Percentiles rank a stretch among this genome's conserved stretches.
Conservation (phyloP, 2,797 vertebrate species). For the Tokudaia tokunoshimensis region DNA sequence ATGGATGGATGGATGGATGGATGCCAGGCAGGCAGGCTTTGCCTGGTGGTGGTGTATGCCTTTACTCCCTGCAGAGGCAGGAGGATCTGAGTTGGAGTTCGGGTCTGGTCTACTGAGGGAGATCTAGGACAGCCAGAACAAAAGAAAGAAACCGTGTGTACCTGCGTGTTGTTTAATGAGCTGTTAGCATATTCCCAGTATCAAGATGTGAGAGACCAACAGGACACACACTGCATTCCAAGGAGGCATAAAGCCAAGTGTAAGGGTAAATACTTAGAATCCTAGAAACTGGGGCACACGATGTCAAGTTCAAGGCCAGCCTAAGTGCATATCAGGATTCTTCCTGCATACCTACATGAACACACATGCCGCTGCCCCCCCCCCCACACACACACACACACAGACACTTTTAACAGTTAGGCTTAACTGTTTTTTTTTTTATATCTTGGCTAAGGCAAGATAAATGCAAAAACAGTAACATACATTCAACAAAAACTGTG, state of each 20-base stretch:
- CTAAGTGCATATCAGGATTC: not conserved
- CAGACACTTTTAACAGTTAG: not conserved
- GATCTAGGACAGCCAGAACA: not conserved
- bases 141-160: not conserved
- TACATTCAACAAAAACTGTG: not conserved
- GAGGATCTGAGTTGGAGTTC: not conserved
- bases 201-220: not conserved
- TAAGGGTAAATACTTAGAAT: not conserved
- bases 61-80: not conserved
- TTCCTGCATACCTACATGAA: not conserved
- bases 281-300: not conserved
- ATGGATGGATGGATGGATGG: no score
- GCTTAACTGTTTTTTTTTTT: not conserved
- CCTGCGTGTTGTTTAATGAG: not conserved
- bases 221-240: not conserved
- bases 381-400: no score
- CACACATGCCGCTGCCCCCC: not conserved
- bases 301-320: not conserved
- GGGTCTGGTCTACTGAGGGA: not conserved
- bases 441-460: not conserved
- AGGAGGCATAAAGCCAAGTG: not conserved
- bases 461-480: not conserved
- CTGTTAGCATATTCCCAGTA: not conserved
- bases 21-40: not conserved
- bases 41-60: not conserved